A percentile compares a stretch with the other conserved stretches of the same genome.
phyloP scores from a whole-genome alignment of 2,113 vertebrate species.

The Meleagris gallopavo region DNA sequence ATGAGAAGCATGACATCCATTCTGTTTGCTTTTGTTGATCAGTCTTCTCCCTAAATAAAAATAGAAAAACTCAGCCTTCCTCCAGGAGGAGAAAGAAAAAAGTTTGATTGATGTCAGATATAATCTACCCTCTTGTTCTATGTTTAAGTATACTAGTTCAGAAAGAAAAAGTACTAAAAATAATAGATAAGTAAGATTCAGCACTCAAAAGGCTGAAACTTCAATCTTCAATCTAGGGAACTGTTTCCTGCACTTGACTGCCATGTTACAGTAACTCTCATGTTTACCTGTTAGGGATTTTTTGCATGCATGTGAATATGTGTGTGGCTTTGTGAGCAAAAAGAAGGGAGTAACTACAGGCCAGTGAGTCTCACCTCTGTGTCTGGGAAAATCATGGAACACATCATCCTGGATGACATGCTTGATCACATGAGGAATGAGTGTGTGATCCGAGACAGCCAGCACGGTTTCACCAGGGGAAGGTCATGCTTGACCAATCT shows the following conservation, averaged over 20 bases:
- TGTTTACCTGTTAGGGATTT: background rate
- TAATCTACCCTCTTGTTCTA: background rate
- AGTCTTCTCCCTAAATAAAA: background rate
- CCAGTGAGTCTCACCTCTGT: too few species aligned
- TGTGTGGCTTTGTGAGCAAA: background rate
- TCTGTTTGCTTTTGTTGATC: background rate
- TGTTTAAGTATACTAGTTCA: background rate
- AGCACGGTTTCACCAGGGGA: too few species aligned
- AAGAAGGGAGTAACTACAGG: background rate
- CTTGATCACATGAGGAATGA: too few species aligned
- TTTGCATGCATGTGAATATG: background rate
- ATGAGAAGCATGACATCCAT: background rate
- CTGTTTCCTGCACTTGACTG: background rate
- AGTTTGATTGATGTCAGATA: background rate
- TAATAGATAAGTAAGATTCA: background rate
- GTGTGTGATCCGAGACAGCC: too few species aligned
- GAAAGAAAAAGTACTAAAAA: background rate
- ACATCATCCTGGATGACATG: too few species aligned
- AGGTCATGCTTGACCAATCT: too few species aligned
- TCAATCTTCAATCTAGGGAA: background rate
- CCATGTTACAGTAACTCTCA: rapidly evolving
- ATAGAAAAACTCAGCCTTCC: background rate
- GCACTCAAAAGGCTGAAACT: background rate
- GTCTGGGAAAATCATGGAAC: too few species aligned
- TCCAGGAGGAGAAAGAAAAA: background rate